phyloP scores from a whole-genome alignment of 2,797 vertebrate genomes.

The Ctenochaetus hawaiiensis region DNA sequence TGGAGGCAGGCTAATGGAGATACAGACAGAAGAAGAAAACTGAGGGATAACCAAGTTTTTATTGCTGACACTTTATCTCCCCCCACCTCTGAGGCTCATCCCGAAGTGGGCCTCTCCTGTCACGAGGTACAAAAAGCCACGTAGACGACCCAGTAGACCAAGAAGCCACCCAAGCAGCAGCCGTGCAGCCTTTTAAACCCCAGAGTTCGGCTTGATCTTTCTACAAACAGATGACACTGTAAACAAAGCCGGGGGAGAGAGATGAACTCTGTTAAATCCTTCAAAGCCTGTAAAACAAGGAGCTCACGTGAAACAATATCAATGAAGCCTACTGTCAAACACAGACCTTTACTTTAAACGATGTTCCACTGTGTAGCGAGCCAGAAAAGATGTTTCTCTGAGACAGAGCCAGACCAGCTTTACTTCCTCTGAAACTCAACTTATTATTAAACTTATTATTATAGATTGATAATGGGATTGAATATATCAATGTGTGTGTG shows the following conservation, averaged over 20 bases:
- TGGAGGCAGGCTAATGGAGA: constrained; percentile 9
- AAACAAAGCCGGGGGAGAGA: constrained; percentile 54
- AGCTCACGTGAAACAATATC: constrained; percentile 49
- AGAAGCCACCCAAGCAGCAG: constrained; percentile 74
- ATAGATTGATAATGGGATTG: too few relatives aligned
- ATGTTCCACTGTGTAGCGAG: background rate
- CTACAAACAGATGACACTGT: constrained; percentile 48
- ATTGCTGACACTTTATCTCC: constrained; percentile 57
- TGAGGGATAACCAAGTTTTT: constrained; percentile 32
- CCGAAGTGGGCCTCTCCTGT: constrained; percentile 33
- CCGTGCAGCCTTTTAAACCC: constrained; percentile 26
- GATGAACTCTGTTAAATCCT: constrained; percentile 42
- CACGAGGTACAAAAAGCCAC: constrained; percentile 25
- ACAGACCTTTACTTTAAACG: constrained; percentile 10
- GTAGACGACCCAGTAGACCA: constrained; percentile 19
- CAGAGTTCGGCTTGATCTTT: constrained; percentile 33
- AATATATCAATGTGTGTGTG: too few relatives aligned
- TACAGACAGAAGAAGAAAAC: constrained; percentile 32
- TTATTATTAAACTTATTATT: too few relatives aligned
- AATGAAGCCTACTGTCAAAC: constrained; percentile 13
- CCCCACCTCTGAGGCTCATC: constrained; percentile 14
- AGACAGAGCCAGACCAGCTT: background rate
- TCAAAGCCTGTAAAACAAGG: constrained; percentile 37
- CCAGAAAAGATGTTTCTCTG: background rate
- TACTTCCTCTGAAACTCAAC: too few relatives aligned